Conservation (phyloP, 2,888 invertebrate species). For the Agrilus mali region DNA sequence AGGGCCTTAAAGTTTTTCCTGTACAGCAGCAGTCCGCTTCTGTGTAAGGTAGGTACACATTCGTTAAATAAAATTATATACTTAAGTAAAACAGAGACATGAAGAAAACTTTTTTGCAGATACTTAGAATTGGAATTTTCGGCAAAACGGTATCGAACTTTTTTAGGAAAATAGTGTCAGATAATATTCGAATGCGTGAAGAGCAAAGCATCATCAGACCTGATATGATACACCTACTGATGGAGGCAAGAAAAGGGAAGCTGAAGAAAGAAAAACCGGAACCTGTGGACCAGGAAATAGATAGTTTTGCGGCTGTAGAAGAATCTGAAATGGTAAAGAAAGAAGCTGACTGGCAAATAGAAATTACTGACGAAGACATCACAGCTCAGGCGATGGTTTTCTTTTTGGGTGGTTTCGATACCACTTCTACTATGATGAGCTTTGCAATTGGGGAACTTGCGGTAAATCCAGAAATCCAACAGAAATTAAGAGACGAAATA, state of each 20-base stretch:
- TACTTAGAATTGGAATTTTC: conserved; percentile 15
- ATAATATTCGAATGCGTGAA: conserved; percentile 35
- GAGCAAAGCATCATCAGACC: conserved; percentile 37
- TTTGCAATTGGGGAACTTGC: conserved; percentile 28
- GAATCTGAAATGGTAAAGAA: too few relatives aligned
- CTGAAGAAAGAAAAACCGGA: not conserved
- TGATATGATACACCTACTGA: conserved; percentile 46
- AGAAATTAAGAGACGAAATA: conserved; percentile 15
- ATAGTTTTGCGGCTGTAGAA: not conserved
- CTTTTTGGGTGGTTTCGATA: conserved; percentile 14
- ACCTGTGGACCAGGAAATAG: not conserved
- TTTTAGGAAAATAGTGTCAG: conserved; percentile 19
- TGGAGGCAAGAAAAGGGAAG: conserved; percentile 30
- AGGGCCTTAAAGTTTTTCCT: conserved; percentile 1
- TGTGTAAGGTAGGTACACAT: not conserved
- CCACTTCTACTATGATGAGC: conserved; percentile 24
- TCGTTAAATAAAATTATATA: too few relatives aligned
- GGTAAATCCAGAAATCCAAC: conserved; percentile 27
- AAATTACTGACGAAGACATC: conserved; percentile 5
- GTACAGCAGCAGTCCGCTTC: not conserved
- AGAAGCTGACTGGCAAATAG: not conserved
- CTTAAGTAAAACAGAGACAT: too few relatives aligned
- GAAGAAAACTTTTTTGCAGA: conserved; percentile 6
- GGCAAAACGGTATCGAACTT: conserved; percentile 11
- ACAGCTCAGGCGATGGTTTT: conserved; percentile 4